phyloP scores from a whole-genome alignment of 2,888 invertebrate genomes.

The Ferdinandea cuprea region DNA sequence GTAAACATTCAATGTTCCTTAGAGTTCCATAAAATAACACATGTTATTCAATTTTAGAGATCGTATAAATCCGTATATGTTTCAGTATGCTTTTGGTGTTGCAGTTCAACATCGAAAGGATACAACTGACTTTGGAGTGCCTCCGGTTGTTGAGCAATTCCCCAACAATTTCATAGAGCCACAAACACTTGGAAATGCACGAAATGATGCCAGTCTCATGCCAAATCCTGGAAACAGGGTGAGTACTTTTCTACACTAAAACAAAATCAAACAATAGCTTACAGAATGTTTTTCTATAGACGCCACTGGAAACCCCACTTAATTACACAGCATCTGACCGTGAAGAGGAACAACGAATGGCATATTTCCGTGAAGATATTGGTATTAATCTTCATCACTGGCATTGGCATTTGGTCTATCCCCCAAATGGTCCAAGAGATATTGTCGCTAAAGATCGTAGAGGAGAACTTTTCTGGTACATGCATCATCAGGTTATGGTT shows the following conservation, averaged over 20 bases:
- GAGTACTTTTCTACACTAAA: background rate
- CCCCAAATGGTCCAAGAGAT: conserved; percentile 85
- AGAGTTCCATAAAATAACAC: too few relatives aligned
- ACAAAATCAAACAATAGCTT: background rate
- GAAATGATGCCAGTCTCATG: conserved; percentile 87
- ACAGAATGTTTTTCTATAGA: background rate
- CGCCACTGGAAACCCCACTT: conserved; percentile 86
- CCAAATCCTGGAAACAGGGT: conserved; percentile 82
- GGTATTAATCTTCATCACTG: conserved; percentile 93
- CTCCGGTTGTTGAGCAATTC: conserved; percentile 89
- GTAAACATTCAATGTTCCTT: conserved; percentile 31
- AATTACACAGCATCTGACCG: conserved; percentile 88
- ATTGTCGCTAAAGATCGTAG: conserved; percentile 88
- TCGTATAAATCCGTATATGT: conserved; percentile 89
- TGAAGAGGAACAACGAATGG: conserved; percentile 90
- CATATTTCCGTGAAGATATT: conserved; percentile 91
- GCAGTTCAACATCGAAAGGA: conserved; percentile 85
- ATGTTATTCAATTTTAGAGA: conserved; percentile 82
- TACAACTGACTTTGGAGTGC: conserved; percentile 83
- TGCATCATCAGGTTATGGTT: conserved; percentile 85
- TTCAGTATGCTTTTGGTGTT: conserved; percentile 89
- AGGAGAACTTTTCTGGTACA: conserved; percentile 88
- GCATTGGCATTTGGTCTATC: conserved; percentile 94
- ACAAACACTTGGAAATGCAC: conserved; percentile 86
- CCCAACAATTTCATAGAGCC: conserved; percentile 91